Conservation (phyloP, 1,140 invertebrate species). For the Sinonovacula constricta region DNA sequence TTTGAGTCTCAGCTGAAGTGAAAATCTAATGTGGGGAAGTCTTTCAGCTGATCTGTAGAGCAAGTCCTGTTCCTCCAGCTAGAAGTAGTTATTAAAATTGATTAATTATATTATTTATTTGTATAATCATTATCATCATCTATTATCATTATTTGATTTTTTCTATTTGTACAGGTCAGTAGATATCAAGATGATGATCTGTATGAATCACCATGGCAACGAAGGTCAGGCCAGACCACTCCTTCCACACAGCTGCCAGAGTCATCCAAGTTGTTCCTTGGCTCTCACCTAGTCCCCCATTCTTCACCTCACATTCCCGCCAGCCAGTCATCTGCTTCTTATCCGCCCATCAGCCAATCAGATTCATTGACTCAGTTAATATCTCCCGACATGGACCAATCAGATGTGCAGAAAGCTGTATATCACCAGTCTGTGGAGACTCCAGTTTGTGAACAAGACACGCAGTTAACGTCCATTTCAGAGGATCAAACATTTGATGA, state of each 20-base stretch:
- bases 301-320: neutral
- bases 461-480: constrained; percentile 39
- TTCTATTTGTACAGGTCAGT: no score
- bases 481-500: constrained; percentile 48
- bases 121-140: no score
- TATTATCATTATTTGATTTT: no score
- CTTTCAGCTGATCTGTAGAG: no score
- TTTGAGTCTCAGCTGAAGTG: no score
- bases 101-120: no score
- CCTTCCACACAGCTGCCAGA: neutral
- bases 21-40: no score
- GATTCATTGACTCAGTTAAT: constrained; percentile 20
- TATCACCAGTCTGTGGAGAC: constrained; percentile 11
- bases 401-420: constrained; percentile 18
- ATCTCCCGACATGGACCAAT: constrained; percentile 27
- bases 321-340: constrained; percentile 38
- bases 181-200: no score
- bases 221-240: constrained; percentile 22
- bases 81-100: no score
- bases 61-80: no score
- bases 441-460: constrained; percentile 36
- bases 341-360: constrained; percentile 35
- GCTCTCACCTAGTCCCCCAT: neutral
- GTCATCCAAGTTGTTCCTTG: neutral
- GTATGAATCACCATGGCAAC: constrained; percentile 48